phyloP scores from a whole-genome alignment of 1,140 invertebrate genomes.

The Eueides isabella region DNA sequence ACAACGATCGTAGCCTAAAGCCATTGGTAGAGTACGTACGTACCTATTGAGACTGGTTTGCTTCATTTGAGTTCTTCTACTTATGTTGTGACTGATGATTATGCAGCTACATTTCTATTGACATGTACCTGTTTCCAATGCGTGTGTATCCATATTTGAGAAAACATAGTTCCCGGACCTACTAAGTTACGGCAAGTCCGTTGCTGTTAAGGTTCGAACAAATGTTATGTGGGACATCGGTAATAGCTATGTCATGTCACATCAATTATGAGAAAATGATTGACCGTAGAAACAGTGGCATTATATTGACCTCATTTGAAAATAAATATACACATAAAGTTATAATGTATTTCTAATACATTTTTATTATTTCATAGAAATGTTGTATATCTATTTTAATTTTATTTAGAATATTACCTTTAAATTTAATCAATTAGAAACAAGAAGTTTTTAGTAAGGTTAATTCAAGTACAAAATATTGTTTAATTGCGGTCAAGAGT shows the following conservation, averaged over 20 bases:
- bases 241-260: constrained; percentile 40
- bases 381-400: neutral
- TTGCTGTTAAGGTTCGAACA: constrained; percentile 38
- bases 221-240: constrained; percentile 48
- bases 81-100: constrained; percentile 57
- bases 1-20: constrained; percentile 48
- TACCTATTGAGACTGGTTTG: constrained; percentile 63
- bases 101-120: constrained; percentile 51
- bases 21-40: constrained; percentile 44
- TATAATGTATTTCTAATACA: neutral
- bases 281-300: neutral
- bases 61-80: constrained; percentile 52
- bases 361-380: neutral
- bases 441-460: constrained; percentile 19
- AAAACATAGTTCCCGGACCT: constrained; percentile 41
- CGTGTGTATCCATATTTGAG: constrained; percentile 38
- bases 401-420: neutral
- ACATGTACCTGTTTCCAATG: constrained; percentile 44
- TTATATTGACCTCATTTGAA: neutral
- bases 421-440: neutral
- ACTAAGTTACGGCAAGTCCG: constrained; percentile 37
- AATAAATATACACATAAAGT: neutral
- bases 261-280: constrained; percentile 16
- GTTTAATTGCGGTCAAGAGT: constrained; percentile 71
- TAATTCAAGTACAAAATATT: constrained; percentile 32